phyloP scores from a whole-genome alignment of 1,140 invertebrate genomes.

The Euura lappo region DNA sequence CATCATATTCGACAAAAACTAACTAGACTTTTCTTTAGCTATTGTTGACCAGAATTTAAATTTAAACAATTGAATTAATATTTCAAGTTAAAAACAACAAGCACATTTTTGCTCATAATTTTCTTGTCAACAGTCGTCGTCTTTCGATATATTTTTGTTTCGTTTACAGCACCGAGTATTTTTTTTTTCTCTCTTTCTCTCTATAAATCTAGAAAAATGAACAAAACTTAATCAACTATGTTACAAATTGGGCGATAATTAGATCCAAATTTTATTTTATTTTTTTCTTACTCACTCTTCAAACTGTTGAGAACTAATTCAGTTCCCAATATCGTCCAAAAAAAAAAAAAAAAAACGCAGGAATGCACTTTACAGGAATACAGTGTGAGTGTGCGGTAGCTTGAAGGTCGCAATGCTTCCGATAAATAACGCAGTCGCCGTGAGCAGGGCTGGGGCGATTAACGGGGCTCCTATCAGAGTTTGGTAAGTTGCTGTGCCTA shows the following conservation, averaged over 20 bases:
- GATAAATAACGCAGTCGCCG: slow-evolving; percentile 43
- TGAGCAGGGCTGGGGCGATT: slow-evolving; percentile 46
- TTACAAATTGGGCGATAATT: not conserved
- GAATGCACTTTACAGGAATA: slow-evolving; percentile 44
- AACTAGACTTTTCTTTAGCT: too few species aligned
- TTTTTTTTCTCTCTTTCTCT: not conserved
- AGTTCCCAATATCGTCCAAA: not conserved
- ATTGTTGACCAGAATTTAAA: too few species aligned
- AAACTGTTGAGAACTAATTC: not conserved
- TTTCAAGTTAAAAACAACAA: too few species aligned
- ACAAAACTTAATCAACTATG: not conserved
- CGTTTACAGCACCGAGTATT: too few species aligned
- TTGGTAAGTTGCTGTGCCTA: slow-evolving; percentile 49
- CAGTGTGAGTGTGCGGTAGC: slow-evolving; percentile 51
- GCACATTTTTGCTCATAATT: too few species aligned
- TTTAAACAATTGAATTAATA: too few species aligned
- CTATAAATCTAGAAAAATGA: not conserved
- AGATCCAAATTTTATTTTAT: too few species aligned
- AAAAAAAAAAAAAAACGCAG: not conserved
- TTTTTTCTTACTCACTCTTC: not conserved
- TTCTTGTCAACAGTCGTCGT: too few species aligned
- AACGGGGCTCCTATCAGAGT: slow-evolving; percentile 45
- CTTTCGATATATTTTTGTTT: too few species aligned
- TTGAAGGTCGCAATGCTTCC: slow-evolving; percentile 50
- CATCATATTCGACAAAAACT: too few species aligned